phyloP scores from a whole-genome alignment of 2,113 vertebrate genomes.

The Rafetus swinhoei region DNA sequence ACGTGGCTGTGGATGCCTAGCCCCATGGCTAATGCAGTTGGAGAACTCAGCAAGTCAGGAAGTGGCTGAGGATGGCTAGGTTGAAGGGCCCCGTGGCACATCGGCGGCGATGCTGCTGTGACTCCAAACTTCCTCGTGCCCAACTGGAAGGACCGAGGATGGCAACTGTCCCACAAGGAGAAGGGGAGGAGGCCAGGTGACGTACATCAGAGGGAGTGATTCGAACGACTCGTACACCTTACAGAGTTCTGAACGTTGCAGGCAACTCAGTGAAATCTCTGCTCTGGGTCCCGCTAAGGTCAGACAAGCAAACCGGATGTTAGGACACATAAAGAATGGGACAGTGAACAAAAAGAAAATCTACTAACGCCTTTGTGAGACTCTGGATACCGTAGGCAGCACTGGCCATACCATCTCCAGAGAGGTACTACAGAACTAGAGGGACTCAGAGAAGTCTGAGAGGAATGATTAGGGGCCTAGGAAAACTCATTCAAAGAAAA shows the following conservation, averaged over 20 bases:
- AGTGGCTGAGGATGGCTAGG: accelerated
- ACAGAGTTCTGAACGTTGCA: not conserved
- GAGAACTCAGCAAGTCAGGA: not conserved
- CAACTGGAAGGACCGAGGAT: not conserved
- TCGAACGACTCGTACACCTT: not conserved
- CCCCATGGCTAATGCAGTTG: accelerated
- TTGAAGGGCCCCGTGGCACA: accelerated
- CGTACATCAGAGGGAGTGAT: not conserved
- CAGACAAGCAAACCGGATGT: not conserved
- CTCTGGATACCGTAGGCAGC: not conserved
- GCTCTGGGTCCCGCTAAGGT: not conserved
- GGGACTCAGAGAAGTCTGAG: not conserved
- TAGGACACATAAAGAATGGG: not conserved
- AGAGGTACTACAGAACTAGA: not conserved
- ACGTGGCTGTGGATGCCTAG: not conserved
- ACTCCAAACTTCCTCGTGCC: not conserved
- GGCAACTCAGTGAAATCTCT: not conserved
- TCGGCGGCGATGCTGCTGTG: accelerated
- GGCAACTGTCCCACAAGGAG: not conserved
- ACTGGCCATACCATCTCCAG: accelerated
- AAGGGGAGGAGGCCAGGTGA: not conserved
- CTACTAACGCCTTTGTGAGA: not conserved
- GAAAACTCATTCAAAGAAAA: not conserved
- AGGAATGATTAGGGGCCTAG: not conserved
- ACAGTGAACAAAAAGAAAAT: not conserved